Evolutionary conservation across 2,797 vertebrate species (phyloP).

Genomic region (Rhabdophis nuchalis): DNA sequence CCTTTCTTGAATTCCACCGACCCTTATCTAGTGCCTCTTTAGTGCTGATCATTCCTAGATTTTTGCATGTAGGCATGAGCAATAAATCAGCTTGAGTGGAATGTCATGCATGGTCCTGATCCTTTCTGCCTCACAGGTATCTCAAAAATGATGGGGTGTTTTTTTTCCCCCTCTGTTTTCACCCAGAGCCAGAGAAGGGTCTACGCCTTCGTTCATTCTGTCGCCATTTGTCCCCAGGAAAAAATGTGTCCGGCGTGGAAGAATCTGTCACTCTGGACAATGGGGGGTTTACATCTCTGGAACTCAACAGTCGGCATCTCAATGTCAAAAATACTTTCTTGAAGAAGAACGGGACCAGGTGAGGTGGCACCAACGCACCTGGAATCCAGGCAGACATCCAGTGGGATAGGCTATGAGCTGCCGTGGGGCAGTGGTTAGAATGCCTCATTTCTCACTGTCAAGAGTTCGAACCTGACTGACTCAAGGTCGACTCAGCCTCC

Average conservation of each 20-base stretch:
- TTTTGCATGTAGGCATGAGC: background rate
- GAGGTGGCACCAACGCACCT: background rate
- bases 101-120: background rate
- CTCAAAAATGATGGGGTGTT: background rate
- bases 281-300: slow-evolving; percentile 89
- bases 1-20: background rate
- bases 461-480: too few relatives aligned
- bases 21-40: background rate
- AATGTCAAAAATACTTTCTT: slow-evolving; percentile 88
- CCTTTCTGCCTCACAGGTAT: background rate
- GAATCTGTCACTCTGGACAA: slow-evolving; percentile 91
- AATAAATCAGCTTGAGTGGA: background rate
- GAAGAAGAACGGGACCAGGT: slow-evolving; percentile 94
- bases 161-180: background rate
- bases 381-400: background rate
- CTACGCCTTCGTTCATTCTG: slow-evolving; percentile 42
- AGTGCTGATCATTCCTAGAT: background rate
- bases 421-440: too few relatives aligned
- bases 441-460: too few relatives aligned
- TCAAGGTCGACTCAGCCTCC: too few relatives aligned
- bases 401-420: background rate
- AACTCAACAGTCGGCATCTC: slow-evolving; percentile 90
- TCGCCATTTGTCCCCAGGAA: slow-evolving; percentile 72
- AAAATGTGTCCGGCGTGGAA: slow-evolving; percentile 80
- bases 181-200: background rate